A percentile compares a stretch with the other conserved stretches of the same genome.
Evolutionary conservation across 2,113 vertebrate genomes (phyloP).

Genomic region (Cynocephalus volans): DNA sequence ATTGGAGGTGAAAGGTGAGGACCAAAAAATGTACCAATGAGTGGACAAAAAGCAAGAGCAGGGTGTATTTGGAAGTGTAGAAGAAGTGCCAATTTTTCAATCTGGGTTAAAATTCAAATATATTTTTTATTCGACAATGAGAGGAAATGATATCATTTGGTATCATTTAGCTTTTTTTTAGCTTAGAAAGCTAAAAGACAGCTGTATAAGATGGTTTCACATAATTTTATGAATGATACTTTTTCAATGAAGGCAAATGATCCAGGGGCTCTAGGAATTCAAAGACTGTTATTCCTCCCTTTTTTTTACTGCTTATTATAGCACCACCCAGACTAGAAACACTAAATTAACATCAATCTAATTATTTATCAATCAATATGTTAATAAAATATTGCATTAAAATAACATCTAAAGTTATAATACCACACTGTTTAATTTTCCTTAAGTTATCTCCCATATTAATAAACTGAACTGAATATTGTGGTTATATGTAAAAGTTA

Average conservation of each 20-base stretch:
- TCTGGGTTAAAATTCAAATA: neutral
- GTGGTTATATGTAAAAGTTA: neutral
- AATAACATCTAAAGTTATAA: neutral
- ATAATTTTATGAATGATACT: slow-evolving; percentile 37
- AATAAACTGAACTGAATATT: neutral
- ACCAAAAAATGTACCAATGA: neutral
- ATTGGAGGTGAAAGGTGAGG: neutral
- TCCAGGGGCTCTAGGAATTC: neutral
- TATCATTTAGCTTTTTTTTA: too few species aligned
- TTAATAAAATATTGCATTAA: slow-evolving; percentile 18
- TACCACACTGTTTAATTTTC: neutral
- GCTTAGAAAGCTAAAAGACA: neutral
- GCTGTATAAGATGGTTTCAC: neutral
- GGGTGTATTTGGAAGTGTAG: neutral
- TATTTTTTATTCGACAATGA: slow-evolving; percentile 11
- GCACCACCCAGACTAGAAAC: neutral
- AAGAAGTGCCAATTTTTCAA: neutral
- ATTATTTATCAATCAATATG: neutral
- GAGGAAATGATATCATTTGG: neutral
- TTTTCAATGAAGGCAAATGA: slow-evolving; percentile 33
- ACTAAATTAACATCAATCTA: neutral
- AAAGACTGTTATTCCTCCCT: neutral
- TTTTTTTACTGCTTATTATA: neutral
- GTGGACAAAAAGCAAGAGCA: neutral
- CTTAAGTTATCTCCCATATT: neutral